These are phyloP conservation scores for Montipora capitata DNA, from an alignment of 92 coral and sea anemone genomes.

Conservation along the genomic window DNA sequence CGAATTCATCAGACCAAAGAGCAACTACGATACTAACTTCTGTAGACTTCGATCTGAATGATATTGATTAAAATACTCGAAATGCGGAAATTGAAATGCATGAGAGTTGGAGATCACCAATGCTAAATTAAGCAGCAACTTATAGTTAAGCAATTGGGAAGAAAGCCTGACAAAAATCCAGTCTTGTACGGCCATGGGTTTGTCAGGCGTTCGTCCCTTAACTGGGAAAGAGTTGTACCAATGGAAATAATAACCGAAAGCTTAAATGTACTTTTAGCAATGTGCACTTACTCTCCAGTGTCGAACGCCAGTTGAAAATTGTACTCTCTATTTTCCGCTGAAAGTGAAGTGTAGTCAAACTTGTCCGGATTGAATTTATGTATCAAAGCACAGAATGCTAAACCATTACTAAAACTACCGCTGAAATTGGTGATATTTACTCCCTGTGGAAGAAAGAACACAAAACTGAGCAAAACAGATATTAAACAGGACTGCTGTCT, in stretches of 20 bases:
- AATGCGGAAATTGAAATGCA: no score
- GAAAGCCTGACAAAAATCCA: no score
- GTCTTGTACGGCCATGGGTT: no score
- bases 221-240: background rate
- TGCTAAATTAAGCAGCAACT: no score
- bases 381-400: constrained; percentile 96
- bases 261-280: background rate
- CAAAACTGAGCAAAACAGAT: background rate
- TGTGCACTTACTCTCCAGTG: constrained; percentile 86
- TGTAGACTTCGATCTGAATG: no score
- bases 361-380: constrained; percentile 98
- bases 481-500: no score
- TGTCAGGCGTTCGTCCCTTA: no score
- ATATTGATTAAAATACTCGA: no score
- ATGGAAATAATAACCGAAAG: background rate
- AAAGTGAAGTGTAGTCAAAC: constrained; percentile 90
- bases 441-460: constrained; percentile 69
- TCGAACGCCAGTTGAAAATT: constrained; percentile 96
- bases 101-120: no score
- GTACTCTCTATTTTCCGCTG: constrained; percentile 86
- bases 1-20: no score
- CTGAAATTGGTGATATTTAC: constrained; percentile 98
- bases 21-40: no score
- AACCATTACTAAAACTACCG: constrained; percentile 94
- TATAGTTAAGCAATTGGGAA: no score